Percentiles rank a stretch among this genome's conserved stretches.
Conservation (phyloP, 1,140 invertebrate species). For the Dendroctonus valens region DNA sequence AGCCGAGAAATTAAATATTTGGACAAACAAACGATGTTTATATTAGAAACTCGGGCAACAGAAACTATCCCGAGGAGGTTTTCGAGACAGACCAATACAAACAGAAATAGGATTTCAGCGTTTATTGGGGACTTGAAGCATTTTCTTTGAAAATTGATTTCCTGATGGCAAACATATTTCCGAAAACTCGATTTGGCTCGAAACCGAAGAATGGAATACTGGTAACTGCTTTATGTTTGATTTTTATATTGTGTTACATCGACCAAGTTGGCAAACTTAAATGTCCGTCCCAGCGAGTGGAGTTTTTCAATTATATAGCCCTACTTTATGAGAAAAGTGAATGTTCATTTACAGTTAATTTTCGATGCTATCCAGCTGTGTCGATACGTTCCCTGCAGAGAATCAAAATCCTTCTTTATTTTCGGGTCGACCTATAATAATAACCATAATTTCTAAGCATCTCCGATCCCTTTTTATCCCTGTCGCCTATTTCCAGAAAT, state of each 20-base stretch:
- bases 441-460: conserved; percentile 32
- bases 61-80: conserved; percentile 12
- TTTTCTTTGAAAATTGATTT: conserved; percentile 22
- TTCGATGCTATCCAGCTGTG: too few relatives aligned
- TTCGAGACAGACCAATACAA: conserved; percentile 14
- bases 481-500: conserved; percentile 30
- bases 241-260: conserved; percentile 2
- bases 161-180: conserved; percentile 11
- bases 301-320: too few relatives aligned
- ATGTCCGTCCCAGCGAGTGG: too few relatives aligned
- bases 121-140: conserved; percentile 19
- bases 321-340: too few relatives aligned
- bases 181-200: conserved; percentile 14
- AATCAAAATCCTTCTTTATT: conserved; percentile 22
- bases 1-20: too few relatives aligned
- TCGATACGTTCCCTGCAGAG: conserved; percentile 10
- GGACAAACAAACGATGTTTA: background rate
- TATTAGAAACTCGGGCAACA: conserved; percentile 8
- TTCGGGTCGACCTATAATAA: conserved; percentile 1
- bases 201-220: conserved; percentile 12
- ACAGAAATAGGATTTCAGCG: conserved; percentile 20
- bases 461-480: conserved; percentile 25
- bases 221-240: conserved; percentile 6
- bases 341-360: too few relatives aligned
- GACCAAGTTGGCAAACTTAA: too few relatives aligned